Conservation (phyloP, 2,113 vertebrate genomes). For the Pontoporia blainvillei region DNA sequence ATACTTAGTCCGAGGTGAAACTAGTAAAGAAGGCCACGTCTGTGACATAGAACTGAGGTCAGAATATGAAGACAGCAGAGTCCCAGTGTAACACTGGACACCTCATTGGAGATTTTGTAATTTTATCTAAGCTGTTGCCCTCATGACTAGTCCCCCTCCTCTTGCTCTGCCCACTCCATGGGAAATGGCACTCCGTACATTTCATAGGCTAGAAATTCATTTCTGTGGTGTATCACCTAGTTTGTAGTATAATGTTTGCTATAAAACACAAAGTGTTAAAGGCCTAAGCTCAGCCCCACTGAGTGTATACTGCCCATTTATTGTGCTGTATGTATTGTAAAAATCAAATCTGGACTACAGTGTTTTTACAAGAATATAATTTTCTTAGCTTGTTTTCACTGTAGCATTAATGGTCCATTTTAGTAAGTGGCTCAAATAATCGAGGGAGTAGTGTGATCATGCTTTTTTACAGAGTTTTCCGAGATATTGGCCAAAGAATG, state of each 20-base stretch:
- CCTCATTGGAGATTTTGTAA: background rate
- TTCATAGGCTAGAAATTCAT: slow-evolving; percentile 18
- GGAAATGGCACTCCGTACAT: background rate
- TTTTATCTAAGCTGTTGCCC: background rate
- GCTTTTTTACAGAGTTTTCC: slow-evolving; percentile 28
- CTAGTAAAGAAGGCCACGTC: background rate
- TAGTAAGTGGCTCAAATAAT: slow-evolving; percentile 4
- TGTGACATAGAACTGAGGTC: background rate
- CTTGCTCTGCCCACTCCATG: background rate
- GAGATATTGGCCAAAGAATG: slow-evolving; percentile 33
- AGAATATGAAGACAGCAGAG: background rate
- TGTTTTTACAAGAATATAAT: background rate
- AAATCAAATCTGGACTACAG: background rate
- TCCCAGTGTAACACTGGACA: background rate
- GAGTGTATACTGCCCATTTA: background rate
- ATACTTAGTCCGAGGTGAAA: background rate
- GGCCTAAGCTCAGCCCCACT: background rate
- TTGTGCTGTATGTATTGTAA: background rate
- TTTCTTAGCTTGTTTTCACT: slow-evolving; percentile 40
- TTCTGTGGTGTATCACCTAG: background rate
- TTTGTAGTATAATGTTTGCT: background rate
- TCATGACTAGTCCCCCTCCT: background rate
- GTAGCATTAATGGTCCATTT: background rate
- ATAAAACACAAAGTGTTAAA: background rate
- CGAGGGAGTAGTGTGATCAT: background rate